Base-by-base conservation (phyloP, 1,140 invertebrate genomes). In the Aphidius gifuensis region DNA sequence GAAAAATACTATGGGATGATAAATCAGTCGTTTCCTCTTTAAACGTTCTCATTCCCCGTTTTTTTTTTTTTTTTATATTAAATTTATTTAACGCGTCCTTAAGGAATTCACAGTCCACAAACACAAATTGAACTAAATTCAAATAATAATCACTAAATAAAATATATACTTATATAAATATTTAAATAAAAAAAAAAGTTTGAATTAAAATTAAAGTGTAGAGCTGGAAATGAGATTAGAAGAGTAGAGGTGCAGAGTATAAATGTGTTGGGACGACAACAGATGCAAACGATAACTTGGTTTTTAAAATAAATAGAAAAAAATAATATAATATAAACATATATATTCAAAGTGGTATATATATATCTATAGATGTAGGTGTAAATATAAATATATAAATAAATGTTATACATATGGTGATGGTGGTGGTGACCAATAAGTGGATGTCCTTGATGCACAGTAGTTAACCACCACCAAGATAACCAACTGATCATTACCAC, bases 361-460 rank as follows among this genome's bases (percentile, higher is more conserved):
- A 64, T 16, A 60, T 64, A 64, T 16, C 16, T 16, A 16, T 16
- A 16, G 58, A 66, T 63, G 40, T 63, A 63, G 60, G 47, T 38
- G 61, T 57, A n/a, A n/a, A 16, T 16, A 16, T 16, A 16, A 16
- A 16, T 58, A 58, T 32, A 50, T 57, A 60, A 39, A 57, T 7
- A 21, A 57, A 44, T 38, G 21, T 23, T 60, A 47, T 43, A 53
- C 48, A 64, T 55, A 53, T 21, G 51, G 32, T 61, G 40, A 45
- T 39, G 55, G 4, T 32, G 23, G 23, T 32, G 23, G 23, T 32
- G 23, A 32, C 23, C 23, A 32, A 32, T 32, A 32, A 67, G 60
- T 69, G 65, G 73, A 67, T 75, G 70, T 74, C 73, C 72, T 75
- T 75, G 73, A 65, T 66, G 58, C 68, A 58, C 61, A 67, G 68